phyloP scores from a whole-genome alignment of 2,113 vertebrate species.

The Proterorhinus semilunaris region DNA sequence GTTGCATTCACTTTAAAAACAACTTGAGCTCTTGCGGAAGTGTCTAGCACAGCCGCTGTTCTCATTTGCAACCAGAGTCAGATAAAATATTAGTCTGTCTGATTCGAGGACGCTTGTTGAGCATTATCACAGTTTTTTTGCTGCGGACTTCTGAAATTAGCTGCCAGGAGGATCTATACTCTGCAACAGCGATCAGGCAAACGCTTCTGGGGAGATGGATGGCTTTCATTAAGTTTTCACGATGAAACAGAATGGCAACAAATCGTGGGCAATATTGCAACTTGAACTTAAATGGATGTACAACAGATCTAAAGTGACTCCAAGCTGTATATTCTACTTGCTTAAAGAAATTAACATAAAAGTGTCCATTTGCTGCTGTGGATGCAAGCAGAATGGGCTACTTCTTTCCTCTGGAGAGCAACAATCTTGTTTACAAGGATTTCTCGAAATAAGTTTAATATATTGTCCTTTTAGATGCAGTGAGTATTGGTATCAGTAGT shows the following conservation, averaged over 20 bases:
- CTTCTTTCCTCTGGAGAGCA: too few species aligned
- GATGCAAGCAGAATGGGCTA: too few species aligned
- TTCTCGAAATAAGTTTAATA: too few species aligned
- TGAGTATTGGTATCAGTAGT: too few species aligned
- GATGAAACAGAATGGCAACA: constrained; percentile 46
- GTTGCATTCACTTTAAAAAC: constrained; percentile 42
- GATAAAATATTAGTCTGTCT: constrained; percentile 14
- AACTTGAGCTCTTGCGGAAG: constrained; percentile 27
- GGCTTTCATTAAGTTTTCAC: constrained; percentile 60
- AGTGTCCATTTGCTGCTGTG: constrained; percentile 12
- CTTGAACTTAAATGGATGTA: constrained; percentile 48
- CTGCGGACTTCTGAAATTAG: constrained; percentile 41
- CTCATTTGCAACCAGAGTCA: constrained; percentile 13
- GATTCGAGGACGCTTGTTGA: constrained; percentile 8
- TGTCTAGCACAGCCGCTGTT: not conserved
- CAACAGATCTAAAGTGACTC: constrained; percentile 27
- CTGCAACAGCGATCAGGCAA: constrained; percentile 43
- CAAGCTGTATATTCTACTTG: constrained; percentile 13
- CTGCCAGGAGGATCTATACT: constrained; percentile 48
- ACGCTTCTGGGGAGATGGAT: constrained; percentile 47
- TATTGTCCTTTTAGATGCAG: too few species aligned
- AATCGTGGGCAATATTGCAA: constrained; percentile 30
- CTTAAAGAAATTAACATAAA: constrained; percentile 17
- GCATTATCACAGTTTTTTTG: constrained; percentile 21
- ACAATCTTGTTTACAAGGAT: too few species aligned